Evolutionary conservation across 2,888 invertebrate genomes (phyloP), one percentile per base, ranked within the genome.

Genomic region (Phortica magna): DNA sequence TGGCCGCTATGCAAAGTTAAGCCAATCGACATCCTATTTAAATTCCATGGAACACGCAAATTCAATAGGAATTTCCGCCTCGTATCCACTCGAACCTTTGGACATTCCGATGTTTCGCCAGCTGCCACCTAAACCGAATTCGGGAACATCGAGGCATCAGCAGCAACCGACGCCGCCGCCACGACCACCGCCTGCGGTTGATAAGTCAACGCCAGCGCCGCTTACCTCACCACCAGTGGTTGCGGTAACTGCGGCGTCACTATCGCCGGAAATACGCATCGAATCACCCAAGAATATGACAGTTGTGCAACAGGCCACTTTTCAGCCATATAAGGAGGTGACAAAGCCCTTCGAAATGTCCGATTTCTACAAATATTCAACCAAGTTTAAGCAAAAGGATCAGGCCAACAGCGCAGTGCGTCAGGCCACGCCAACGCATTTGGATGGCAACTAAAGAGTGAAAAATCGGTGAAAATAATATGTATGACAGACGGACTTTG

Each of bases 271-370:
- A 92, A 91, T 95, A 72, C 94, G 95, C 31, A 93, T 95, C 79
- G 96, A 96, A 85, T 96, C 96, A 7, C 96, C 96, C 0, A 95
- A 95, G 89, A 96, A 96, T 89, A 94, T 96, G 89, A 97, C 96
- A 0, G 94, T 98, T 0, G 96, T 98, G 48, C 96, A 97, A 88
- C 96, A 96, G 81, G 97, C 97, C 53, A 96, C 96, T 85, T 97
- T 96, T 93, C 97, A 97, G 91, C 97, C 97, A 0, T 97, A 97
- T 90, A 94, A 97, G 88, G 98, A 99, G 93, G 96, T 97, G 76
- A 97, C 97, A 0, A 99, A 99, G 91, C 98, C 98, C 3, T 99
- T 98, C 92, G 98, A 98, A 93, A 98, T 98, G 97, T 96, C 98
- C 0, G 99, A 99, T 92, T 98, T 98, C 92, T 99, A 98, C 91